A percentile compares a stretch with the other conserved stretches of the same genome.
Evolutionary conservation across 1,140 invertebrate species (phyloP).

Genomic region (Anadara kagoshimensis): DNA sequence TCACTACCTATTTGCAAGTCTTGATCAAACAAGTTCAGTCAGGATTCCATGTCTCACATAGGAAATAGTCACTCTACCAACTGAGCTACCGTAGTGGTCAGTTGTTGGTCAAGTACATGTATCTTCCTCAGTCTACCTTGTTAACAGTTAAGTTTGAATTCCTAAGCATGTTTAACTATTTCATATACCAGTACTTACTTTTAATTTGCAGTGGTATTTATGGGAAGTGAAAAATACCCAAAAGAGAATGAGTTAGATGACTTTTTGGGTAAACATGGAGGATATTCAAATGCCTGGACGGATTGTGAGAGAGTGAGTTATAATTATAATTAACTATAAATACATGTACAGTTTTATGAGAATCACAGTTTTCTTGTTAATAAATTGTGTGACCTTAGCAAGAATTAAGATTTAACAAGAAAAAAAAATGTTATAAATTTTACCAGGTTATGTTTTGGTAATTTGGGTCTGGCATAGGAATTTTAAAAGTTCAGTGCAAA

Average conservation of each 20-base stretch:
- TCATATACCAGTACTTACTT: background rate
- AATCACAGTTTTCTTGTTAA: background rate
- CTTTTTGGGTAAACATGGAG: conserved; percentile 85
- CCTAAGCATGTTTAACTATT: background rate
- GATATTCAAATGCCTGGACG: conserved; percentile 87
- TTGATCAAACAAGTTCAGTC: too few species aligned
- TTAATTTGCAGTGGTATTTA: conserved; percentile 72
- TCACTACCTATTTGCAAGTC: too few species aligned
- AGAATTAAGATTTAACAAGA: too few species aligned
- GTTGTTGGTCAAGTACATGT: too few species aligned
- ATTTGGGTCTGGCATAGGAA: too few species aligned
- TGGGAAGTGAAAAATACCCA: conserved; percentile 82
- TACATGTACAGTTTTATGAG: background rate
- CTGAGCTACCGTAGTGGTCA: too few species aligned
- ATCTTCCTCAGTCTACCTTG: too few species aligned
- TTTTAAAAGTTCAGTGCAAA: too few species aligned
- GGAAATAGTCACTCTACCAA: too few species aligned
- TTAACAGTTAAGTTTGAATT: background rate
- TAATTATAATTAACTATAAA: background rate
- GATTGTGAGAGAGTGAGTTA: conserved; percentile 82
- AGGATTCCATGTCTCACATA: too few species aligned
- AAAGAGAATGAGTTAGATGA: conserved; percentile 90
- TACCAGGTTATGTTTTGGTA: background rate
- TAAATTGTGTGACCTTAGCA: background rate
- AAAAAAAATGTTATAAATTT: background rate